These are phyloP conservation scores for Chrysopa pallens DNA, from an alignment of 1,140 invertebrate genomes.

Conservation along the genomic window DNA sequence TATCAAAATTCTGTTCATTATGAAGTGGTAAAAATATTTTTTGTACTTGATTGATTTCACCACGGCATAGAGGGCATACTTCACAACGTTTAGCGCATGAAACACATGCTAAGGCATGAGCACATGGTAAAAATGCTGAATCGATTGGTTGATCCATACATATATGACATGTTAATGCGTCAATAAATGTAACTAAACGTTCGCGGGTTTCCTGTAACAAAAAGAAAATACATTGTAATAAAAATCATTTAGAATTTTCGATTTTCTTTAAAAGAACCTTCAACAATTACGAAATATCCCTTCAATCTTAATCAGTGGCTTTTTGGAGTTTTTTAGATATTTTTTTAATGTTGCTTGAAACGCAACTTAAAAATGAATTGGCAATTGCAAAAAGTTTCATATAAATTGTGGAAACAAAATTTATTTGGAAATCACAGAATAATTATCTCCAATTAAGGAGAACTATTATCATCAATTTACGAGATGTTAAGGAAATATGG, in stretches of 20 bases:
- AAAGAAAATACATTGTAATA: conserved; percentile 6
- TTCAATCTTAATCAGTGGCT: too few species aligned
- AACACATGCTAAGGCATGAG: conserved; percentile 60
- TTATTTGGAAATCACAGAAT: too few species aligned
- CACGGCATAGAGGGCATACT: conserved; percentile 57
- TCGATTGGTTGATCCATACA: conserved; percentile 67
- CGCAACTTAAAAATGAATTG: too few species aligned
- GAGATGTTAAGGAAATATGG: not conserved
- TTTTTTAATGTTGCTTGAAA: too few species aligned
- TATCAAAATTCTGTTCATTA: not conserved
- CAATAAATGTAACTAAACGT: conserved; percentile 35
- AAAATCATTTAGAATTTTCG: not conserved
- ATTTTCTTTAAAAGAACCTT: too few species aligned
- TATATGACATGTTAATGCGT: conserved; percentile 61
- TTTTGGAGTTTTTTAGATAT: too few species aligned
- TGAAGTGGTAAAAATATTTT: conserved; percentile 51
- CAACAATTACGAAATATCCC: too few species aligned
- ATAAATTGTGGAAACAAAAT: too few species aligned
- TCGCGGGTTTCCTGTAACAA: conserved; percentile 33
- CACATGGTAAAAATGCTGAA: conserved; percentile 66
- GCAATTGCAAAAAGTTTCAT: too few species aligned
- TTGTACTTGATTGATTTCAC: conserved; percentile 49
- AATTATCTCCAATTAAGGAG: too few species aligned
- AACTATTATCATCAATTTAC: too few species aligned
- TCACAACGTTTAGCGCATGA: conserved; percentile 52